Conservation (phyloP, 2,888 invertebrate species). For the Cantharis rustica region DNA sequence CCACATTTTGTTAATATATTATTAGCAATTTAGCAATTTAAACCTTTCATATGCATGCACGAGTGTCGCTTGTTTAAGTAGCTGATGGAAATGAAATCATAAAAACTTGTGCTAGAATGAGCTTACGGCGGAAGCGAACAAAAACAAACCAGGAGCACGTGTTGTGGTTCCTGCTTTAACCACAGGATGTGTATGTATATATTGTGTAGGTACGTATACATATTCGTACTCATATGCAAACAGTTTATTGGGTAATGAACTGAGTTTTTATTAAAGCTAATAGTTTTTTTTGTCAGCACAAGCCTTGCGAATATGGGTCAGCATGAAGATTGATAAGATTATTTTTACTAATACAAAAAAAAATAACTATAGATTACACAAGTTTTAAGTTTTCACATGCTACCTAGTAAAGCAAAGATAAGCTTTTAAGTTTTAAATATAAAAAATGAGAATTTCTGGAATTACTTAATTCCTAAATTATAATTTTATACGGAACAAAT, state of each 20-base stretch:
- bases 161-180: constrained; percentile 40
- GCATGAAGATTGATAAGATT: neutral
- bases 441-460: neutral
- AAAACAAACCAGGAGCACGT: constrained; percentile 50
- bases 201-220: constrained; percentile 11
- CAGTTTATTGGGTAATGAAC: neutral
- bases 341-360: neutral
- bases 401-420: neutral
- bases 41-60: neutral
- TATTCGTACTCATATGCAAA: constrained; percentile 1
- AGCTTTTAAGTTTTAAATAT: neutral
- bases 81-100: constrained; percentile 26
- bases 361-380: neutral
- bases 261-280: constrained; percentile 3
- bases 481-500: too few relatives aligned
- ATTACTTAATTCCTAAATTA: neutral
- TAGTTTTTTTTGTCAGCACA: constrained; percentile 11
- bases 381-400: neutral
- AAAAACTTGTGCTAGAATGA: constrained; percentile 28
- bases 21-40: neutral
- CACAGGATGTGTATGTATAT: constrained; percentile 32
- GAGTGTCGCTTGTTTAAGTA: constrained; percentile 9
- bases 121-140: constrained; percentile 44
- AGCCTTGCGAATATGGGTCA: neutral
- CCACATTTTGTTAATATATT: neutral